Percentiles rank a stretch among this genome's conserved stretches.
These are phyloP conservation scores for Galeopsomyia nigrocyanea DNA, from an alignment of 2,888 invertebrate species.

Conservation along the genomic window DNA sequence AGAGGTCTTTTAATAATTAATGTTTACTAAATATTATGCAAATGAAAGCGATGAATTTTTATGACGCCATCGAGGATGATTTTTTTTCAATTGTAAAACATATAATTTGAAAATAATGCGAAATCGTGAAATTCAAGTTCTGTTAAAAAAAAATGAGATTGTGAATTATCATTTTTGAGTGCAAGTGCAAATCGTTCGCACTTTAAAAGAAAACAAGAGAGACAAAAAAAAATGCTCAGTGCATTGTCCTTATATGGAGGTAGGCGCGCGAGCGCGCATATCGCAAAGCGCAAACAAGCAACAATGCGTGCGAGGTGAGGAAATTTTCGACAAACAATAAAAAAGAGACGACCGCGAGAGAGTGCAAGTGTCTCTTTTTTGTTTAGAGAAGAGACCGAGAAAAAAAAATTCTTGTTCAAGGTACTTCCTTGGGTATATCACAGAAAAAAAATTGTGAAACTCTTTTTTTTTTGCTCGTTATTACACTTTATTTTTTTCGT, in stretches of 20 bases:
- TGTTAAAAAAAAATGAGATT: too few species aligned
- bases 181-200: too few species aligned
- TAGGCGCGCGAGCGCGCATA: too few species aligned
- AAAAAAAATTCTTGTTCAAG: slow-evolving; percentile 2
- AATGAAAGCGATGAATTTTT: too few species aligned
- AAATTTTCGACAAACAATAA: slow-evolving; percentile 20
- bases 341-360: slow-evolving; percentile 1
- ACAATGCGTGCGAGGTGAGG: slow-evolving; percentile 11
- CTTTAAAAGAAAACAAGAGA: slow-evolving; percentile 1
- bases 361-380: not conserved
- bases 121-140: too few species aligned
- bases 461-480: not conserved
- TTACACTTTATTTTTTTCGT: slow-evolving; percentile 30
- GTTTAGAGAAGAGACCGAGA: not conserved
- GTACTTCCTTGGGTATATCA: not conserved
- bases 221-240: slow-evolving; percentile 12
- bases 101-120: too few species aligned
- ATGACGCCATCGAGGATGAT: too few species aligned
- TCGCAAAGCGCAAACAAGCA: not conserved
- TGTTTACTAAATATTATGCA: too few species aligned
- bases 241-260: too few species aligned
- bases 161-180: too few species aligned
- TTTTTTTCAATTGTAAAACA: too few species aligned
- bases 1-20: too few species aligned
- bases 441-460: slow-evolving; percentile 1